These are phyloP conservation scores for Champsocephalus esox DNA, from an alignment of 2,797 vertebrate genomes.

Conservation along the genomic window DNA sequence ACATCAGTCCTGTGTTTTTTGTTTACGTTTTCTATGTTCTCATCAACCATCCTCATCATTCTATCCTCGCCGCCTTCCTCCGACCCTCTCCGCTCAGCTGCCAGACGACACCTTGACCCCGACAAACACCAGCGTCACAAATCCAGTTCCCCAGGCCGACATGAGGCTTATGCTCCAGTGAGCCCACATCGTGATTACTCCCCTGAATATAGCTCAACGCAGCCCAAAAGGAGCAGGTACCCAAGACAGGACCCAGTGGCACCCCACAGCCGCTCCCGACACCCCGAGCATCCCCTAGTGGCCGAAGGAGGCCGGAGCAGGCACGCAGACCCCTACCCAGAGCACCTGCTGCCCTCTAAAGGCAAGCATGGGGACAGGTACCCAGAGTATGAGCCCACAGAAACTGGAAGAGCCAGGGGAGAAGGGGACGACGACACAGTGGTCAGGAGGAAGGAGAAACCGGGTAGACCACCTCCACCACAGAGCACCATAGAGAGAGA, in stretches of 20 bases:
- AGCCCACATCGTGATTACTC: conserved; percentile 58
- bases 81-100: conserved; percentile 60
- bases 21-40: conserved; percentile 54
- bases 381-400: conserved; percentile 71
- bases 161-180: conserved; percentile 29
- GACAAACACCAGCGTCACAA: conserved; percentile 59
- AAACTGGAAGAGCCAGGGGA: conserved; percentile 55
- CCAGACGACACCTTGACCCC: conserved; percentile 61
- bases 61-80: conserved; percentile 16
- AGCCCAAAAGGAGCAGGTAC: conserved; percentile 81
- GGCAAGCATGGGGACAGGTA: conserved; percentile 69
- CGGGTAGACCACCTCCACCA: conserved; percentile 75
- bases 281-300: conserved; percentile 62
- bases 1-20: conserved; percentile 50
- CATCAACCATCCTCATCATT: conserved; percentile 49
- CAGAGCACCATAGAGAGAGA: conserved; percentile 66
- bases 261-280: conserved; percentile 62
- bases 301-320: conserved; percentile 62
- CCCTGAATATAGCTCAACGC: conserved; percentile 75
- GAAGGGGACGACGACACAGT: conserved; percentile 52
- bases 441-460: conserved; percentile 78
- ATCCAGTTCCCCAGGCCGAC: conserved; percentile 47
- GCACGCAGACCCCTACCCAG: conserved; percentile 73
- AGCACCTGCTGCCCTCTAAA: conserved; percentile 67
- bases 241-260: conserved; percentile 76